Evolutionary conservation across 2,888 invertebrate genomes (phyloP).

Genomic region (Volucella inflata): DNA sequence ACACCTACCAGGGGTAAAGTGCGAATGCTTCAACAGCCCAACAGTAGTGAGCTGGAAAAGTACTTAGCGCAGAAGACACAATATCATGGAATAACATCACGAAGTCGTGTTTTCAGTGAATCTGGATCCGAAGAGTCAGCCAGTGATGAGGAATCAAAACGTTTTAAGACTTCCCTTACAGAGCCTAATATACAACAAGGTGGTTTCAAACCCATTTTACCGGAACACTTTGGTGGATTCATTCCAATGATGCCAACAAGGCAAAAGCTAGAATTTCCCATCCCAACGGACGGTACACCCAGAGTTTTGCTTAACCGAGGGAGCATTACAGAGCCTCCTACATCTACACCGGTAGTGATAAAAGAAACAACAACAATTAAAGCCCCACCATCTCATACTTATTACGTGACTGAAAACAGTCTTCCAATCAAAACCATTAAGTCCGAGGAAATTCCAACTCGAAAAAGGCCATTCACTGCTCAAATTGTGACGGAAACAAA

Average conservation of each 20-base stretch:
- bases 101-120: slow-evolving; percentile 78
- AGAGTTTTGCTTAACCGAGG: background rate
- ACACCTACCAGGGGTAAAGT: slow-evolving; percentile 80
- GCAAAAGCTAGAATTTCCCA: slow-evolving; percentile 27
- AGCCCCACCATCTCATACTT: slow-evolving; percentile 76
- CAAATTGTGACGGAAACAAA: slow-evolving; percentile 15
- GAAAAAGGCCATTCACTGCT: slow-evolving; percentile 19
- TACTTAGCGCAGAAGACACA: slow-evolving; percentile 80
- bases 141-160: slow-evolving; percentile 80
- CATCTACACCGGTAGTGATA: background rate
- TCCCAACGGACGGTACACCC: slow-evolving; percentile 16
- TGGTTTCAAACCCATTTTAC: slow-evolving; percentile 90
- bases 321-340: slow-evolving; percentile 48
- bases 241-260: slow-evolving; percentile 86
- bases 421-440: slow-evolving; percentile 77
- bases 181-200: slow-evolving; percentile 87
- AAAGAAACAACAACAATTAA: slow-evolving; percentile 45
- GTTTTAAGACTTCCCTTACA: slow-evolving; percentile 81
- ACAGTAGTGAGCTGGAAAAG: slow-evolving; percentile 82
- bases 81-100: slow-evolving; percentile 76
- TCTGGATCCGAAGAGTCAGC: slow-evolving; percentile 80
- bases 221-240: slow-evolving; percentile 89
- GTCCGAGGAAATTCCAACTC: slow-evolving; percentile 4
- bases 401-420: slow-evolving; percentile 80
- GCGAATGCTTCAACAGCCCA: slow-evolving; percentile 82